Evolutionary conservation across 2,888 invertebrate species (phyloP).

Genomic region (Apantesis nais): DNA sequence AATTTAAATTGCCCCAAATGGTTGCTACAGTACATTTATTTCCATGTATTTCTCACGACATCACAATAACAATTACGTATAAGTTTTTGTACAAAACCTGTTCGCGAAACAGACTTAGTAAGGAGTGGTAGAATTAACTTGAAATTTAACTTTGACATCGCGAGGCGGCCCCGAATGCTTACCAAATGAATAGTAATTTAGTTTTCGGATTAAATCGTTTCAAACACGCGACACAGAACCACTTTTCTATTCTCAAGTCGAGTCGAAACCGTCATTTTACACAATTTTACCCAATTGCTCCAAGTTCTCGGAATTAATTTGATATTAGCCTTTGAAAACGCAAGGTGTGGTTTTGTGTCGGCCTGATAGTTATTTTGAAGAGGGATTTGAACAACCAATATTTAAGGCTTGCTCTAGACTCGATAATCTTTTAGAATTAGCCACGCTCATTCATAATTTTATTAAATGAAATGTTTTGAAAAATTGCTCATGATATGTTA

Average conservation of each 20-base stretch:
- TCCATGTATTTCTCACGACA: conserved; percentile 42
- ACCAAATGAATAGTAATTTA: conserved; percentile 85
- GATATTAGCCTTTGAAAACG: conserved; percentile 85
- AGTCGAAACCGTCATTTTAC: conserved; percentile 84
- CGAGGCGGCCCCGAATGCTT: conserved; percentile 76
- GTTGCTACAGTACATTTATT: conserved; percentile 29
- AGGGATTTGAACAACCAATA: conserved; percentile 77
- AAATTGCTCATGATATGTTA: conserved; percentile 51
- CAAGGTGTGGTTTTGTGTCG: conserved; percentile 82
- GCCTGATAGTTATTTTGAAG: conserved; percentile 79
- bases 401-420: conserved; percentile 75
- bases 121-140: conserved; percentile 62
- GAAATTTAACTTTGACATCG: conserved; percentile 78
- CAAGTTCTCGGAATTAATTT: conserved; percentile 84
- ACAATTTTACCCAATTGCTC: conserved; percentile 85
- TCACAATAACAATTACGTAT: conserved; percentile 49
- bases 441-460: conserved; percentile 67
- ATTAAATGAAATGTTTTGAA: conserved; percentile 55
- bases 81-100: conserved; percentile 47
- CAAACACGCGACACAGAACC: conserved; percentile 83
- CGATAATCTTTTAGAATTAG: conserved; percentile 73
- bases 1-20: conserved; percentile 31
- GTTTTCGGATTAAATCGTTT: conserved; percentile 84
- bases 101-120: conserved; percentile 38
- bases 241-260: conserved; percentile 83